Percentiles rank a stretch among this genome's conserved stretches.
Evolutionary conservation across 2,113 vertebrate genomes (phyloP).

Genomic region (Electrona antarctica): DNA sequence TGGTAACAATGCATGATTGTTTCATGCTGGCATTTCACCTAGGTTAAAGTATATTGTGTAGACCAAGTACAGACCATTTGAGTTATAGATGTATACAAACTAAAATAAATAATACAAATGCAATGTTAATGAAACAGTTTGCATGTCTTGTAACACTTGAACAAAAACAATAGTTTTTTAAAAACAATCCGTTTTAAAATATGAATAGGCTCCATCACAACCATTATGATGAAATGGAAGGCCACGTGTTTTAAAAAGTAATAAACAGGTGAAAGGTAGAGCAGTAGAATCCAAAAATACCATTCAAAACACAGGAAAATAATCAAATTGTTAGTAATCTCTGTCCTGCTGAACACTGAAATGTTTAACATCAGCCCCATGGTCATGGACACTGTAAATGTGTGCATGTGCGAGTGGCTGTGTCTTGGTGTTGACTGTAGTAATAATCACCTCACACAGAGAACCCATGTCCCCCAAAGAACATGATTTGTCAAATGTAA

Average conservation of each 20-base stretch:
- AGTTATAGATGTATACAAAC: no score
- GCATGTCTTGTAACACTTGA: slow-evolving; percentile 27
- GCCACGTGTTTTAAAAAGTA: no score
- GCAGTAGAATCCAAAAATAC: background rate
- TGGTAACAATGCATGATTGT: no score
- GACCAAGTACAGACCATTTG: no score
- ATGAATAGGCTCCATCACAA: background rate
- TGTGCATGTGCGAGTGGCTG: background rate
- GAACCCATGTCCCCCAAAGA: background rate
- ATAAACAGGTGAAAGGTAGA: no score
- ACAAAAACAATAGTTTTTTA: background rate
- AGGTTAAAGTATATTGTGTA: no score
- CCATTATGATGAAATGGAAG: slow-evolving; percentile 3
- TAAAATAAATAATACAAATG: background rate
- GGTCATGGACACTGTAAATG: background rate
- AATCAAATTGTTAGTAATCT: background rate
- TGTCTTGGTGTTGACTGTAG: background rate
- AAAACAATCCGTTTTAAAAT: no score
- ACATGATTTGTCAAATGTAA: background rate
- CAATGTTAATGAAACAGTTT: background rate
- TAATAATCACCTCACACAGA: background rate
- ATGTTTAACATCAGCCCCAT: background rate
- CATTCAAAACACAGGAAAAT: background rate
- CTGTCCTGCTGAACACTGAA: background rate
- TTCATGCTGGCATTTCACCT: no score